A percentile compares a stretch with the other conserved stretches of the same genome.
Conservation (phyloP, 2,797 vertebrate genomes). For the Gephyroberyx darwinii region DNA sequence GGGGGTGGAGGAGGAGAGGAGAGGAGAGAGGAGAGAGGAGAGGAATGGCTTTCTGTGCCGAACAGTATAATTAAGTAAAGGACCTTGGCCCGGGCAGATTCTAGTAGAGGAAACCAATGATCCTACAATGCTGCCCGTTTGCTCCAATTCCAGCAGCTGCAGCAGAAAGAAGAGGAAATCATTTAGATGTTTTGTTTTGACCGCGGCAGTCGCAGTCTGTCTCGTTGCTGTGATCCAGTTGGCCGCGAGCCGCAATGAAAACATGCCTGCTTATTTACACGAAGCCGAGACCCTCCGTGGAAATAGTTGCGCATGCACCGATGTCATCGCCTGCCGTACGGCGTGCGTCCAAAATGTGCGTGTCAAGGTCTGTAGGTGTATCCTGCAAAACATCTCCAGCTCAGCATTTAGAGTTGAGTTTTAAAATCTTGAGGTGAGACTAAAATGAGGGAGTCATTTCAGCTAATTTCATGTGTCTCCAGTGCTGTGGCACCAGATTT, state of each 20-base stretch:
- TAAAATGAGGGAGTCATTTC: no score
- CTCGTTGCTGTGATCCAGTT: slow-evolving; percentile 47
- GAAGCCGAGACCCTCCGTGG: slow-evolving; percentile 14
- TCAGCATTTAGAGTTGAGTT: not conserved
- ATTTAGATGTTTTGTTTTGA: slow-evolving; percentile 61
- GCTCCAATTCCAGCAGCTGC: slow-evolving; percentile 65
- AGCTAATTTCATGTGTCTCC: no score
- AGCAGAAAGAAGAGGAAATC: slow-evolving; percentile 64
- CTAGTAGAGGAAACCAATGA: slow-evolving; percentile 28
- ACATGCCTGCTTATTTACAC: slow-evolving; percentile 53
- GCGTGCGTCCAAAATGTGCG: not conserved
- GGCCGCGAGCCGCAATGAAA: slow-evolving; percentile 44
- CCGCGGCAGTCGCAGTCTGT: slow-evolving; percentile 32
- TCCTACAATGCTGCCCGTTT: slow-evolving; percentile 37
- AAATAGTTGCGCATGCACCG: slow-evolving; percentile 22
- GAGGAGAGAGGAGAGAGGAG: slow-evolving; percentile 9
- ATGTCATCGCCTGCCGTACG: no score
- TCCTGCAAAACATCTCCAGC: not conserved
- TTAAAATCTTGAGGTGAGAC: no score
- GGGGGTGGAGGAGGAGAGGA: slow-evolving; percentile 3
- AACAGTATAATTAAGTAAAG: slow-evolving; percentile 63
- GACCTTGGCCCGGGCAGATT: slow-evolving; percentile 47
- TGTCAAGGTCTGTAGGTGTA: slow-evolving; percentile 9
- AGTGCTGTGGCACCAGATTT: no score
- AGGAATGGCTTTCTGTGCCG: slow-evolving; percentile 32